phyloP scores from a whole-genome alignment of 2,888 invertebrate genomes.

The Andrena minutula region DNA sequence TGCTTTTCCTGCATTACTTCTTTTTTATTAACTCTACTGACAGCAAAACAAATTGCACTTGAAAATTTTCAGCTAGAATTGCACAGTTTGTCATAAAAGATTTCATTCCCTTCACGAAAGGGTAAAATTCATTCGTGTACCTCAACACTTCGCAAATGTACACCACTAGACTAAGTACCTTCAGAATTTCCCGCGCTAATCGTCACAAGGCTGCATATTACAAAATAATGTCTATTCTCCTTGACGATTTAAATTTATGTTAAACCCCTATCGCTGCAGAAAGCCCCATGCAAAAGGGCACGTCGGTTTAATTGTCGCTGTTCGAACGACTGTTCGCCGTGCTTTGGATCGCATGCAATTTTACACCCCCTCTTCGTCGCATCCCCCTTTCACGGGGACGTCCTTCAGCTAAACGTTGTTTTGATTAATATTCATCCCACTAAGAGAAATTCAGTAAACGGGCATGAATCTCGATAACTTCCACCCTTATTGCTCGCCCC shows the following conservation, averaged over 20 bases:
- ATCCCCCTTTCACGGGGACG: background rate
- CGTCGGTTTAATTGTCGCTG: slow-evolving; percentile 26
- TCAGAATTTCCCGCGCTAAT: background rate
- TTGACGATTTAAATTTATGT: slow-evolving; percentile 25
- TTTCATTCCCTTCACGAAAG: too few species aligned
- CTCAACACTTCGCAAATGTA: background rate
- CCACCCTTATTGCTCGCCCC: slow-evolving; percentile 49
- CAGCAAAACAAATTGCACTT: too few species aligned
- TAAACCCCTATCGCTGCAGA: slow-evolving; percentile 3
- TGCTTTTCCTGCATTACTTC: too few species aligned
- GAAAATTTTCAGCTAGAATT: too few species aligned
- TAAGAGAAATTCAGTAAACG: slow-evolving; percentile 24
- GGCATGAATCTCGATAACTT: slow-evolving; percentile 47
- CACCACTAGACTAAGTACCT: background rate
- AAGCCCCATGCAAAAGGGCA: slow-evolving; percentile 4
- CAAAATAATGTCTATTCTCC: slow-evolving; percentile 14
- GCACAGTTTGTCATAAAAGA: too few species aligned
- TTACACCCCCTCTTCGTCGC: background rate
- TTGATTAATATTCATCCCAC: slow-evolving; percentile 56
- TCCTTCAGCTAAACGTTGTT: slow-evolving; percentile 34
- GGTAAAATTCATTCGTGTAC: too few species aligned
- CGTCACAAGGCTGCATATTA: background rate
- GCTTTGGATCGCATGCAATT: background rate
- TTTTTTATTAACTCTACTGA: too few species aligned
- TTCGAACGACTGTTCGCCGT: slow-evolving; percentile 12